Evolutionary conservation across 2,797 vertebrate species (phyloP), one percentile per base, ranked within the genome.

Genomic region (Microtus obscurus): DNA sequence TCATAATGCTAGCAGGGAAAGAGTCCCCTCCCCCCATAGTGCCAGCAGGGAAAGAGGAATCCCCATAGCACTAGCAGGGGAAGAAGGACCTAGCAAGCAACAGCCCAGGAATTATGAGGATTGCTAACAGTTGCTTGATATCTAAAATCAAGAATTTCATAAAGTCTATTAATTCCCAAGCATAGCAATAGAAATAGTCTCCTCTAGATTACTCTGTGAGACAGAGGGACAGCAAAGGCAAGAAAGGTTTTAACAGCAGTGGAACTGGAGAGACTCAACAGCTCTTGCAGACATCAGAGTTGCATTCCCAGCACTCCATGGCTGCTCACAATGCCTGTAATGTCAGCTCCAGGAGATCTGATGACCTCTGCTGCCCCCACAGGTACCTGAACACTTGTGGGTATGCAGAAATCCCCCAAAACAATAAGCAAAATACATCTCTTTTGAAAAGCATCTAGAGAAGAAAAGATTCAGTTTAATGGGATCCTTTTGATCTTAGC

Each of bases 191-290:
- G 89, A 91, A 63, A n/a, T 56, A 43, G 53, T 93, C 87, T 43
- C 14, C 48, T 63, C 71, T 87, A 43, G 71, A 59, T n/a, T 94
- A 53, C n/a, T 51, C 37, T 65, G 40, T 11, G 45, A 83, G 85
- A 14, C 63, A 31, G 19, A 27, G 34, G 83, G 48, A 74, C 82
- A 40, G 2, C 45, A 73, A 87, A 90, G 89, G 61, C 40, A 31
- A 59, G n/a, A n/a, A 79, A 74, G 77, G 14, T 61, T 87, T 93
- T 83, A 90, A 56, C 48, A 71, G 73, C 16, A n/a, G n/a, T n/a
- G 31, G 34, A 45, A 8, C 12, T 27, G 65, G 65, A 53, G 65
- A 17, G 65, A 5, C 34, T 27, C 4, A 25, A 13, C 34, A 71
- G 45, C 45, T 27, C 34, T 86, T 27, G 19, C 34, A 51, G 43